Evolutionary conservation across 2,888 invertebrate species (phyloP), one percentile per base, ranked within the genome.

Genomic region (Griposia aprilina): DNA sequence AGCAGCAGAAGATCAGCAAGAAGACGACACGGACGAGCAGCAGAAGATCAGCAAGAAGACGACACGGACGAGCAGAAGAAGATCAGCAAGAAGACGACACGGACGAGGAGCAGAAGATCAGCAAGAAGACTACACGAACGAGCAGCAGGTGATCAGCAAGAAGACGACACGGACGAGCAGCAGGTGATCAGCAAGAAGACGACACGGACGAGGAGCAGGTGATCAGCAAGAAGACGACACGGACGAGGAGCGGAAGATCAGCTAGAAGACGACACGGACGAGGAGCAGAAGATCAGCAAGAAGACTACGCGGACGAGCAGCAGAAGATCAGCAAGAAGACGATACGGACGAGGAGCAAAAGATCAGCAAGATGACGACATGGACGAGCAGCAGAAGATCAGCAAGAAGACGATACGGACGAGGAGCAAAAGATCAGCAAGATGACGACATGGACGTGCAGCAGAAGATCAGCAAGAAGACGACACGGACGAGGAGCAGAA

Each of bases 131-230:
- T 1, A 76, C 79, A 67, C 82, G 26, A 82, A 66, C 82, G 82
- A 82, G 82, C 66, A 8, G 76, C 36, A 1, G 48, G 67, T 66
- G 23, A 67, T 1, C 59, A 60, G 1, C 26, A 23, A 15, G 59
- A 79, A 79, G 79, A 67, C 82, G 11, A 82, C 55, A 67, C 82
- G 15, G 82, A 80, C 76, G 65, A 82, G 79, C 59, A 11, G 79
- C 45, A 2, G 36, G 74, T 66, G 30, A 55, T 15, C 15, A 50
- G 5, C 63, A 36, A 23, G 59, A 74, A 77, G 74, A 67, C 68
- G n/a, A 80, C 82, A 70, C 74, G 63, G 78, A 80, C 77, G 69
- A 69, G 78, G 59, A 20, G 79, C 26, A 20, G 71, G 65, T 72
- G 59, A 78, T 13, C 20, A 60, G 15, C 60, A 48, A 20, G 62